These are phyloP conservation scores for Maccullochella peelii DNA, from an alignment of 2,113 vertebrate genomes.

Conservation along the genomic window DNA sequence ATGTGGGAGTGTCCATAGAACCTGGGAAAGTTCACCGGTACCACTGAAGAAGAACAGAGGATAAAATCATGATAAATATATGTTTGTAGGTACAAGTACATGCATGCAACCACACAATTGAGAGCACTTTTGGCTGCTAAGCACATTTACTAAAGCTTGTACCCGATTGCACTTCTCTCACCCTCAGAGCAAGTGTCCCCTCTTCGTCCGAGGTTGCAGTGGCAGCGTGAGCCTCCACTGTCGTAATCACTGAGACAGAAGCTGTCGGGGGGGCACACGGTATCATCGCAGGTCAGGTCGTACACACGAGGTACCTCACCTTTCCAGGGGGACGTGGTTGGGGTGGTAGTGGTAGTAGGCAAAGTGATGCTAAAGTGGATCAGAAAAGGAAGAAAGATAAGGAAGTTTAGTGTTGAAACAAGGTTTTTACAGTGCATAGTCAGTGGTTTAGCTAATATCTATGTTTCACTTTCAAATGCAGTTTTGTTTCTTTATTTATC, in stretches of 20 bases:
- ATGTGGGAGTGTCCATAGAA: constrained; percentile 95
- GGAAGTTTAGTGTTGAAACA: not conserved
- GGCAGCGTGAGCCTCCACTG: constrained; percentile 90
- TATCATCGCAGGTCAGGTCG: constrained; percentile 89
- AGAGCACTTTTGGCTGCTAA: no score
- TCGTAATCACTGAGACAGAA: constrained; percentile 92
- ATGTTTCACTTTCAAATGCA: not conserved
- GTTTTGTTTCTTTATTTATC: not conserved
- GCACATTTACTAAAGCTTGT: not conserved
- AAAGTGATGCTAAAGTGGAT: not conserved
- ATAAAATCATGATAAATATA: not conserved
- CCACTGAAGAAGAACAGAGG: constrained; percentile 80
- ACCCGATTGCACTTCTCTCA: constrained; percentile 57
- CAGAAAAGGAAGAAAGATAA: constrained; percentile 1
- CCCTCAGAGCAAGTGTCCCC: constrained; percentile 90
- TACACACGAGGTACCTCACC: constrained; percentile 78
- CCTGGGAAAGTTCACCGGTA: constrained; percentile 91
- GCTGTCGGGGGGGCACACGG: constrained; percentile 90
- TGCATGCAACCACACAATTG: not conserved
- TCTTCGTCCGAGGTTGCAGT: constrained; percentile 91
- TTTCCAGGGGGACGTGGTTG: constrained; percentile 55
- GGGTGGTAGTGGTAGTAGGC: constrained; percentile 51
- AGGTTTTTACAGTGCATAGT: not conserved
- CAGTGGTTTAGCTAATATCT: not conserved
- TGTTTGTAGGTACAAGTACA: not conserved